phyloP scores from a whole-genome alignment of 2,113 vertebrate species.

The Dermatemys mawii region DNA sequence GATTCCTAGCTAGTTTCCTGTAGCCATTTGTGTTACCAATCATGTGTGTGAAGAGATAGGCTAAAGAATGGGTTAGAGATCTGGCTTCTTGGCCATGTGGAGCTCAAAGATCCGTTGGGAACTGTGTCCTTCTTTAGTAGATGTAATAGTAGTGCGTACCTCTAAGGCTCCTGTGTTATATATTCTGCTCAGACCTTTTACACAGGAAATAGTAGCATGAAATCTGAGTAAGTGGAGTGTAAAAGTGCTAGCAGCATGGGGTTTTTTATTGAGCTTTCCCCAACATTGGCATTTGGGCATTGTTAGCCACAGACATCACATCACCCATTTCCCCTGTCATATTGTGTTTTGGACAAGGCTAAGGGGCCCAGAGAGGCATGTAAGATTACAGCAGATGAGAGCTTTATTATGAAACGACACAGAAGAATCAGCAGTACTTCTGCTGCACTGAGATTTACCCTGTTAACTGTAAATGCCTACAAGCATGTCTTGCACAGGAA shows the following conservation, averaged over 20 bases:
- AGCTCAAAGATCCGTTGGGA: neutral
- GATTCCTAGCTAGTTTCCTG: neutral
- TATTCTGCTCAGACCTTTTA: neutral
- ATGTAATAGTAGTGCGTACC: accelerated
- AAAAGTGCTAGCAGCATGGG: neutral
- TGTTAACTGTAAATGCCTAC: neutral
- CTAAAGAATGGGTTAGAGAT: neutral
- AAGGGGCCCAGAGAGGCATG: neutral
- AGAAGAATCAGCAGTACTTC: neutral
- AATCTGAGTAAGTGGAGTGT: neutral
- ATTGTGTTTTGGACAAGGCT: constrained; percentile 5
- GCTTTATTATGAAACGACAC: neutral
- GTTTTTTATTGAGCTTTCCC: neutral
- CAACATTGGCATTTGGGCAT: neutral
- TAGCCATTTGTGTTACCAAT: neutral
- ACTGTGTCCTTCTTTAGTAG: neutral
- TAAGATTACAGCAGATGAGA: neutral
- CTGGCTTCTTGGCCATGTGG: neutral
- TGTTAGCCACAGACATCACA: neutral
- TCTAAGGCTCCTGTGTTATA: neutral
- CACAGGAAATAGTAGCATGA: neutral
- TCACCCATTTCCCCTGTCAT: neutral
- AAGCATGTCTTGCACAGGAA: neutral
- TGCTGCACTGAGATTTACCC: neutral
- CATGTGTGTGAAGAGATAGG: neutral